Percentiles rank a stretch among this genome's conserved stretches.
phyloP scores from a whole-genome alignment of 2,888 invertebrate genomes.

The Sepioteuthis lessoniana region DNA sequence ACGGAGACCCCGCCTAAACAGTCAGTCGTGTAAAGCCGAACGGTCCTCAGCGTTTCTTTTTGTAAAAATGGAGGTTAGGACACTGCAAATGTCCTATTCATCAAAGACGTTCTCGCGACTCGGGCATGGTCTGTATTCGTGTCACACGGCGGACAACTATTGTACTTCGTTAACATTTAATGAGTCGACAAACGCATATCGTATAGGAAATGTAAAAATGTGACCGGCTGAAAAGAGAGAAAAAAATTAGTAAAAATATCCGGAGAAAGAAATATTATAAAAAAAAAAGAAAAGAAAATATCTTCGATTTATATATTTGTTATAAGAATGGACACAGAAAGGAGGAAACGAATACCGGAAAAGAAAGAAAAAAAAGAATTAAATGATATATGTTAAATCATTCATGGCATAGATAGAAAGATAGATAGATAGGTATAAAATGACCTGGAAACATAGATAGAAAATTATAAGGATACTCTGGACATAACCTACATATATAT shows the following conservation, averaged over 20 bases:
- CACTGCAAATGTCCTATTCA: slow-evolving; percentile 21
- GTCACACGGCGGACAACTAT: slow-evolving; percentile 23
- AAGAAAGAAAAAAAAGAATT: too few species aligned
- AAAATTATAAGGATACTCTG: too few species aligned
- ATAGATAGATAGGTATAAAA: too few species aligned
- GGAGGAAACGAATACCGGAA: neutral
- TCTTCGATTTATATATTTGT: too few species aligned
- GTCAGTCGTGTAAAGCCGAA: neutral
- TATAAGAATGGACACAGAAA: neutral
- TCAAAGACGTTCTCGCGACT: neutral
- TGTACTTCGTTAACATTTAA: slow-evolving; percentile 12
- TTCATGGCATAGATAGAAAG: too few species aligned
- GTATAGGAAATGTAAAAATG: neutral
- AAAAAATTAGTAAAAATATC: neutral
- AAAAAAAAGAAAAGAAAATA: neutral
- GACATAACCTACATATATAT: too few species aligned
- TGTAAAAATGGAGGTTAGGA: slow-evolving; percentile 7
- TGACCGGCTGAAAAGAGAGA: neutral
- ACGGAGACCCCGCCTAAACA: neutral
- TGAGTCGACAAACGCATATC: neutral
- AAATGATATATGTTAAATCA: too few species aligned
- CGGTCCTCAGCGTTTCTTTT: neutral
- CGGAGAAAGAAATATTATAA: too few species aligned
- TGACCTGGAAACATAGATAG: too few species aligned
- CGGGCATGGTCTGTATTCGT: neutral